Conservation (phyloP, 2,888 invertebrate genomes). For the Cryptops parisi region DNA sequence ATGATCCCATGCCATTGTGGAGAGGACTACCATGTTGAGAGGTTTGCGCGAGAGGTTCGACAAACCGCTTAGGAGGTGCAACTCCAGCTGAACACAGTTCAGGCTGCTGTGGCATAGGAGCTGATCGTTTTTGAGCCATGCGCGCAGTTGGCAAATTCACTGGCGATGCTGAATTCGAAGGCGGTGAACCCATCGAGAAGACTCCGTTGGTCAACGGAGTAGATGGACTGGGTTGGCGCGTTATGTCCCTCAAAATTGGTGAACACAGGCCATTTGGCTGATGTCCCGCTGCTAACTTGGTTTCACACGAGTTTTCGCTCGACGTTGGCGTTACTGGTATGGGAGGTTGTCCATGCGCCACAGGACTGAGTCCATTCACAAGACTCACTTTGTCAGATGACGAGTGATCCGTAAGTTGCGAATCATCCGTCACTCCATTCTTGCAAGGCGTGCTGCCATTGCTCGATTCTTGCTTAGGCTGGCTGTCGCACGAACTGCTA, state of each 20-base stretch:
- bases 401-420: background rate
- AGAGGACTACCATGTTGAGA: conserved; percentile 8
- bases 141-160: background rate
- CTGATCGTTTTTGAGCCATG: background rate
- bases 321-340: background rate
- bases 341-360: background rate
- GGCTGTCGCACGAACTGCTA: conserved; percentile 12
- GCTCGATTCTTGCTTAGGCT: conserved; percentile 1
- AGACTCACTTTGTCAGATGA: background rate
- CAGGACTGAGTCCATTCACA: conserved; percentile 5
- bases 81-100: background rate
- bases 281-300: conserved; percentile 6
- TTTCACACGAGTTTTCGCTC: background rate
- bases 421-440: background rate
- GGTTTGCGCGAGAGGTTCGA: background rate
- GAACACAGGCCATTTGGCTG: conserved; percentile 12
- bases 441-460: background rate
- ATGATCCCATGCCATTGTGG: conserved; percentile 4
- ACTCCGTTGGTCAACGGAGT: conserved; percentile 10
- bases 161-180: conserved; percentile 6
- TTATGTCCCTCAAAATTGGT: background rate
- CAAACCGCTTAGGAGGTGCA: conserved; percentile 3
- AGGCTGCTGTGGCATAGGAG: background rate
- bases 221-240: conserved; percentile 6
- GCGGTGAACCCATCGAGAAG: conserved; percentile 2